Percentiles rank a stretch among this genome's conserved stretches.
Evolutionary conservation across 2,888 invertebrate genomes (phyloP).

Genomic region (Apamea sordens): DNA sequence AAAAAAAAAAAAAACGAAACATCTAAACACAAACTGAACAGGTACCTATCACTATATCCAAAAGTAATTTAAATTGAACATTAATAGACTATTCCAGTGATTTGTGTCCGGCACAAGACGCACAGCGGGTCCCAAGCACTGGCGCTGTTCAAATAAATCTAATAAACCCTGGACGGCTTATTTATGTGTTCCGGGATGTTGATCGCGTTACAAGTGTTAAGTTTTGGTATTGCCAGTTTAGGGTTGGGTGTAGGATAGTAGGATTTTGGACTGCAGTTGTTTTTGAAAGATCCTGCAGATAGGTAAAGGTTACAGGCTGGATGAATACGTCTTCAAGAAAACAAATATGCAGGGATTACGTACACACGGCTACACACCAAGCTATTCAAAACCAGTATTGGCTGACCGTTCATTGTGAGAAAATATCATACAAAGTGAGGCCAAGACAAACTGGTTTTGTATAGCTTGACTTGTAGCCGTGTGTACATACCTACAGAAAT

Average conservation of each 20-base stretch:
- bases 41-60: neutral
- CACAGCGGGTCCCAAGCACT: conserved; percentile 32
- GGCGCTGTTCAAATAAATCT: conserved; percentile 42
- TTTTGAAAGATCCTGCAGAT: neutral
- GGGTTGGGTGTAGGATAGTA: neutral
- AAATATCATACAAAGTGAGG: no score
- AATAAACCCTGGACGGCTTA: conserved; percentile 59
- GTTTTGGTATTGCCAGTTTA: conserved; percentile 50
- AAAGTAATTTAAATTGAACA: conserved; percentile 46
- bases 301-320: no score
- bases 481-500: no score
- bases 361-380: no score
- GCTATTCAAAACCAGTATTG: no score
- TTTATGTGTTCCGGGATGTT: conserved; percentile 64
- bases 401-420: no score
- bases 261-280: neutral
- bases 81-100: conserved; percentile 28
- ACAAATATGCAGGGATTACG: no score
- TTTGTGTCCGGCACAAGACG: conserved; percentile 38
- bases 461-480: no score
- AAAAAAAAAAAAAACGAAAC: neutral
- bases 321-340: no score
- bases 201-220: conserved; percentile 61
- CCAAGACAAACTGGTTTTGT: no score
- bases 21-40: conserved; percentile 1